A percentile compares a stretch with the other conserved stretches of the same genome.
These are phyloP conservation scores for Merluccius polli DNA, from an alignment of 2,797 vertebrate genomes.

Conservation along the genomic window DNA sequence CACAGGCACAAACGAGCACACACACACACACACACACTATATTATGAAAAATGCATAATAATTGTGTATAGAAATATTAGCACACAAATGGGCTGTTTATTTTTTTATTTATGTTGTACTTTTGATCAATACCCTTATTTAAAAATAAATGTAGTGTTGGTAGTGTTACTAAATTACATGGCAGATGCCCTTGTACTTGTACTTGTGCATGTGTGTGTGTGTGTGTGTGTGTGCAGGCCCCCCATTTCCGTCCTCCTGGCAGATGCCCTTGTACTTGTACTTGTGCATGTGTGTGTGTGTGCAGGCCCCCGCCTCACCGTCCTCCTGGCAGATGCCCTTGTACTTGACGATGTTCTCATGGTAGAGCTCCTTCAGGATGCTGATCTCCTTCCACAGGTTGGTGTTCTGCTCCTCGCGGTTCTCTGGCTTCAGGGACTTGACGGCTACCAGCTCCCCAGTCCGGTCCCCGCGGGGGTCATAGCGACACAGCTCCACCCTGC, in stretches of 20 bases:
- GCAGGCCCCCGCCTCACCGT: conserved; percentile 73
- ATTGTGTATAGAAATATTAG: not conserved
- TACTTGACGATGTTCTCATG: conserved; percentile 98
- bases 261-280: not conserved
- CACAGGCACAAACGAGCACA: conserved; percentile 16
- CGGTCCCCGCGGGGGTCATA: conserved; percentile 93
- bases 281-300: not conserved
- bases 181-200: not conserved
- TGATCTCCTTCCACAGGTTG: conserved; percentile 89
- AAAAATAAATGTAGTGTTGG: too few relatives aligned
- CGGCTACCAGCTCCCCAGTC: conserved; percentile 93
- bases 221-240: not conserved
- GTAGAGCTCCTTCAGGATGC: conserved; percentile 92
- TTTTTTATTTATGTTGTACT: not conserved
- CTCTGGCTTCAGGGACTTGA: conserved; percentile 94
- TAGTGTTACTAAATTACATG: too few relatives aligned
- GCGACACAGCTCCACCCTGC: conserved; percentile 93
- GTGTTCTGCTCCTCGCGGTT: conserved; percentile 86
- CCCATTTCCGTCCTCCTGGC: too few relatives aligned
- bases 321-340: conserved; percentile 94
- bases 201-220: not conserved
- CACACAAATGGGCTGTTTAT: not conserved
- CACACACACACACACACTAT: not conserved
- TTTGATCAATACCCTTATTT: too few relatives aligned
- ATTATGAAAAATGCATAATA: not conserved